Percentiles rank a stretch among this genome's conserved stretches.
phyloP scores from a whole-genome alignment of 2,888 invertebrate species.

The Trisateles emortualis region DNA sequence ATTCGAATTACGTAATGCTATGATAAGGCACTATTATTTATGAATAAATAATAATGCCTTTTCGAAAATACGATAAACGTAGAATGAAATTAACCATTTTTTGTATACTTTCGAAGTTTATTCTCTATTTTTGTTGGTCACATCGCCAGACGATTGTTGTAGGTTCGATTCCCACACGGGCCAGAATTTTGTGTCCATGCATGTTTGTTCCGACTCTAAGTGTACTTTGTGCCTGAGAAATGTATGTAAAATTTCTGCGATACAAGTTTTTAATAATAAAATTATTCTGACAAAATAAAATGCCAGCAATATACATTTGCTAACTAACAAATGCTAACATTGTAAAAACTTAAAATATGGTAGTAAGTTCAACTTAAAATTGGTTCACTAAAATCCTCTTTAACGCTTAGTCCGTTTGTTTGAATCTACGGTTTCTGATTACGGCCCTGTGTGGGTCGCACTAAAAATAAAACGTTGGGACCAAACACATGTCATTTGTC shows the following conservation, averaged over 20 bases:
- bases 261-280: no score
- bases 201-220: no score
- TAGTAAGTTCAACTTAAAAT: conserved; percentile 22
- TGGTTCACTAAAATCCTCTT: conserved; percentile 11
- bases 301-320: background rate
- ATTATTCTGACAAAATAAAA: no score
- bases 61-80: no score
- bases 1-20: conserved; percentile 32
- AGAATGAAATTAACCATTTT: background rate
- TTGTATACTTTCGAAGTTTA: no score
- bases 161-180: no score
- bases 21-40: background rate
- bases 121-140: no score
- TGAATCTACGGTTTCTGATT: conserved; percentile 59
- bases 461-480: conserved; percentile 70
- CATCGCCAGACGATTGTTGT: no score
- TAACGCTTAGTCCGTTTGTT: conserved; percentile 25
- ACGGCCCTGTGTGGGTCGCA: conserved; percentile 61
- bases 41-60: no score
- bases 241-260: no score
- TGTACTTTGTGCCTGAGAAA: no score
- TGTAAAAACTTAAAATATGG: conserved; percentile 5
- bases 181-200: no score
- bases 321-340: background rate
- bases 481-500: conserved; percentile 81